Evolutionary conservation across 1,140 invertebrate species (phyloP), one percentile per base, ranked within the genome.

Genomic region (Periplaneta americana): DNA sequence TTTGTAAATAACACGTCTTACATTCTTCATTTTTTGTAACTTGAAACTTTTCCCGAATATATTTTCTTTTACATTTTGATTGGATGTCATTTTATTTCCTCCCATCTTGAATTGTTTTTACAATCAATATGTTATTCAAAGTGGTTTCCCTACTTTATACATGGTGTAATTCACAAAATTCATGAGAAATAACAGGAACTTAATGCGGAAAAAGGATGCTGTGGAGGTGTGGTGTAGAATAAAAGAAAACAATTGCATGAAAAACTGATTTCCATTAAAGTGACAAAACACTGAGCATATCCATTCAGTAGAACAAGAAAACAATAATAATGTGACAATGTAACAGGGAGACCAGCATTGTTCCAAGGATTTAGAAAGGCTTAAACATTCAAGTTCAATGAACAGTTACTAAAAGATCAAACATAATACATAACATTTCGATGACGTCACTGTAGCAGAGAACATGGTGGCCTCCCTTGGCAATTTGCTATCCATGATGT

Each of bases 211-310:
- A 75, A 31, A 28, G 74, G 22, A 75, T 32, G 74, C 17, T 37
- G 9, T 31, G 28, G 48, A 79, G n/a, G 18, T 1, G 57, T 66
- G 32, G 31, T 33, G 74, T n/a, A 32, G 39, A 80, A 78, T 32
- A 81, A 83, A 74, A 81, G 35, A 82, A 79, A 76, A 79, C 34
- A 31, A 37, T 28, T 83, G 77, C 83, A 83, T 85, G 83, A 85
- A 85, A 86, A 86, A 85, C 80, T 85, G 85, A 83, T 84, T 85
- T 85, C 83, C 82, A 81, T 83, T 86, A 84, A 85, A 85, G 84
- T 85, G 85, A 86, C 83, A 85, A 85, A 85, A 86, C 84, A 86
- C 84, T 86, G 85, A 86, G 84, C 85, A 85, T 85, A 84, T 84
- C 82, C 83, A 84, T 84, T 85, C 84, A 85, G 80, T 84, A 83